Evolutionary conservation across 2,113 vertebrate species (phyloP).

Genomic region (Apus apus): DNA sequence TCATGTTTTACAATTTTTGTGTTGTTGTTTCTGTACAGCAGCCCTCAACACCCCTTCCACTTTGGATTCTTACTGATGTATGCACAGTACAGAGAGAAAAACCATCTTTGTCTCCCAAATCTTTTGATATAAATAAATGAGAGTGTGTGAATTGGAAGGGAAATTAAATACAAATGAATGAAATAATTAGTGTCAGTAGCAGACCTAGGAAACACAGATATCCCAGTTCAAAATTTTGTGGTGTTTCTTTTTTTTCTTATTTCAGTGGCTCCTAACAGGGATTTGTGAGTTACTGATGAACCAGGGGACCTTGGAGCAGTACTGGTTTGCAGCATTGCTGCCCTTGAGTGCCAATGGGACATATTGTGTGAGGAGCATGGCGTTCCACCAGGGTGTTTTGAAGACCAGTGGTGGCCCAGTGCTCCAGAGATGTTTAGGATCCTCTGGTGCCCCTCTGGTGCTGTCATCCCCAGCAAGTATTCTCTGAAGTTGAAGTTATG

Average conservation of each 20-base stretch:
- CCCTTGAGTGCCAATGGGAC: not conserved
- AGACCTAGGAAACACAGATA: not conserved
- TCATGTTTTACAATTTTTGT: not conserved
- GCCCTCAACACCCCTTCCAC: not conserved
- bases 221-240: not conserved
- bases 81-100: not conserved
- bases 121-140: not conserved
- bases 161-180: not conserved
- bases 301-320: not conserved
- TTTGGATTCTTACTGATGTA: not conserved
- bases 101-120: not conserved
- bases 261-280: not conserved
- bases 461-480: not conserved
- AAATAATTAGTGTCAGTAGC: not conserved
- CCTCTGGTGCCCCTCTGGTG: not conserved
- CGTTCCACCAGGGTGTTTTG: not conserved
- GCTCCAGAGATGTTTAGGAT: not conserved
- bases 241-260: not conserved
- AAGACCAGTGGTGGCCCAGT: not conserved
- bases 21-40: not conserved
- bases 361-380: not conserved
- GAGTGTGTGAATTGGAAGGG: not conserved
- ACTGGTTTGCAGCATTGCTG: accelerated
- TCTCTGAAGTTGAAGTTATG: not conserved
- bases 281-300: not conserved